A percentile compares a stretch with the other conserved stretches of the same genome.
Evolutionary conservation across 92 coral and sea anemone species (phyloP).

Genomic region (Diadumene lineata): DNA sequence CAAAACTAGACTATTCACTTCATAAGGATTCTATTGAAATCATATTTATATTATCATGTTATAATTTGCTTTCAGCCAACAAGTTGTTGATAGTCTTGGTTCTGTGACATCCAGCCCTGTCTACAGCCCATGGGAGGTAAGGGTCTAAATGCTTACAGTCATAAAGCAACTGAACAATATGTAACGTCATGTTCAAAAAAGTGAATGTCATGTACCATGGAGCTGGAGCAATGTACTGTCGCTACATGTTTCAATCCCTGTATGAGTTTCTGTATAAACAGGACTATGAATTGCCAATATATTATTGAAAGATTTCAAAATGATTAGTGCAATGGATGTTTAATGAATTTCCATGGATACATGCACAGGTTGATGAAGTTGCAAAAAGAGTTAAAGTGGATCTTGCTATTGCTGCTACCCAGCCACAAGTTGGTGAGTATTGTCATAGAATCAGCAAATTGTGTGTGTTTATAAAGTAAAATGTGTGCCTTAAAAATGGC

Average conservation of each 20-base stretch:
- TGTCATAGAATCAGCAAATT: neutral
- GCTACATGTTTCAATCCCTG: no score
- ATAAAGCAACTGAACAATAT: neutral
- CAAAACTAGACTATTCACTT: no score
- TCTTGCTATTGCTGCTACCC: slow-evolving; percentile 81
- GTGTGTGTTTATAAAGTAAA: no score
- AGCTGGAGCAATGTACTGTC: no score
- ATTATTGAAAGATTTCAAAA: no score
- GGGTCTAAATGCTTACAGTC: slow-evolving; percentile 13
- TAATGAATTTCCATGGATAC: no score
- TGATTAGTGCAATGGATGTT: no score
- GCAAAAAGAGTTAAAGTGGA: slow-evolving; percentile 75
- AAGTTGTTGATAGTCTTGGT: slow-evolving; percentile 75
- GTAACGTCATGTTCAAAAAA: neutral
- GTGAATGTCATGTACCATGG: neutral
- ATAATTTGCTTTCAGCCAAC: slow-evolving; percentile 36
- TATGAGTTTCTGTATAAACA: no score
- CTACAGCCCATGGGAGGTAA: slow-evolving; percentile 94
- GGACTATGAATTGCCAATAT: no score
- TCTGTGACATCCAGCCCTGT: slow-evolving; percentile 55
- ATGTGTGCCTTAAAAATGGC: no score
- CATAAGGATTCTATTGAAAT: no score
- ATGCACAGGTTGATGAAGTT: slow-evolving; percentile 83
- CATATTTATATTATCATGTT: neutral
- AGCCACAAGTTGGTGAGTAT: slow-evolving; percentile 86